Percentiles rank a stretch among this genome's conserved stretches.
phyloP scores from a whole-genome alignment of 2,113 vertebrate genomes.

The Acinonyx jubatus region DNA sequence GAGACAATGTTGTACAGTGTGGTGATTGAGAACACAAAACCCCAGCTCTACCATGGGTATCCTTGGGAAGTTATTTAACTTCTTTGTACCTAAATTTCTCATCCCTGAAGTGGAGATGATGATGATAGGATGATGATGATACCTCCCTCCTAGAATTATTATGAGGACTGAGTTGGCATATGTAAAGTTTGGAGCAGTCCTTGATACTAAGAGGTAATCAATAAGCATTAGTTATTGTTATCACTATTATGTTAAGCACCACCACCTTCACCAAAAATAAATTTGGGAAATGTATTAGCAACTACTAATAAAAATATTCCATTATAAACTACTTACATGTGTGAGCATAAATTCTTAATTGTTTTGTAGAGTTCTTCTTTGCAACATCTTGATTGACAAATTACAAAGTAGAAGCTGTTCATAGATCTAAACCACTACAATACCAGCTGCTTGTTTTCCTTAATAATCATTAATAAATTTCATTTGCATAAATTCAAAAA shows the following conservation, averaged over 20 bases:
- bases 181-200: neutral
- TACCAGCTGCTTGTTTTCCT: slow-evolving; percentile 23
- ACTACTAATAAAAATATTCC: slow-evolving; percentile 16
- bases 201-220: neutral
- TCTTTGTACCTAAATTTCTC: neutral
- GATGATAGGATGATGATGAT: neutral
- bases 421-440: slow-evolving; percentile 34
- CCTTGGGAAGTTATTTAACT: neutral
- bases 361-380: neutral
- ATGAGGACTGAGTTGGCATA: neutral
- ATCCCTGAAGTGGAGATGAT: neutral
- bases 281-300: neutral
- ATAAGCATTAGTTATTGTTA: neutral
- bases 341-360: slow-evolving; percentile 10
- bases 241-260: neutral
- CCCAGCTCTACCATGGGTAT: neutral
- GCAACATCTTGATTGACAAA: neutral
- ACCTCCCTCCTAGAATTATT: neutral
- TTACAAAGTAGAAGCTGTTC: slow-evolving; percentile 47
- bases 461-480: neutral
- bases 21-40: neutral
- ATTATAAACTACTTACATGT: slow-evolving; percentile 1
- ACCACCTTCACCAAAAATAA: neutral
- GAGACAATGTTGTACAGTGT: neutral
- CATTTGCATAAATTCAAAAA: neutral